phyloP scores from a whole-genome alignment of 2,888 invertebrate genomes.

The Conus canariensis region DNA sequence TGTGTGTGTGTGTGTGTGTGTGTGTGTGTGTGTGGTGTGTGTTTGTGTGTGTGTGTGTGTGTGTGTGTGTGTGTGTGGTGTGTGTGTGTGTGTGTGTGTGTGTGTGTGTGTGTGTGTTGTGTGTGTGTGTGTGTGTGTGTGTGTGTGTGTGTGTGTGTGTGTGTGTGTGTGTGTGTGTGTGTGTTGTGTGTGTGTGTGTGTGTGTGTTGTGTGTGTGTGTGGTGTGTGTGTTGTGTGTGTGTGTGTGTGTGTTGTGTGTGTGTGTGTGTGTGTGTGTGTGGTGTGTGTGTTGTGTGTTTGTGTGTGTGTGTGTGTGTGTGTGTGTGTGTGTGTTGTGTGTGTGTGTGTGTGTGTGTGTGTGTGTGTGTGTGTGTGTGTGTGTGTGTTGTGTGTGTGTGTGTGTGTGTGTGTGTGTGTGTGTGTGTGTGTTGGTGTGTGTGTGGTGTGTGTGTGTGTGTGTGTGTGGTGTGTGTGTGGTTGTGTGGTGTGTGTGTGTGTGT shows the following conservation, averaged over 20 bases:
- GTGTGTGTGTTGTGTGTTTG: background rate
- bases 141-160: background rate
- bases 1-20: background rate
- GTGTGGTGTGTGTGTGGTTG: too few relatives aligned
- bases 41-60: too few relatives aligned
- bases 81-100: too few relatives aligned
- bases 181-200: too few relatives aligned
- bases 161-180: conserved; percentile 14
- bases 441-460: too few relatives aligned
- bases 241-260: too few relatives aligned
- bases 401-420: background rate
- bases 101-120: background rate
- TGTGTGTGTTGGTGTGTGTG: too few relatives aligned
- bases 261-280: too few relatives aligned
- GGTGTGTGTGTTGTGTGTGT: too few relatives aligned
- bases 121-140: background rate
- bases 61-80: too few relatives aligned
- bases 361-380: background rate
- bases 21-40: background rate
- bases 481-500: too few relatives aligned
- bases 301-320: background rate
- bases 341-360: background rate
- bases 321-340: background rate
- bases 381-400: background rate
- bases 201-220: too few relatives aligned